Evolutionary conservation across 2,797 vertebrate species (phyloP), one percentile per base, ranked within the genome.

Genomic region (Neopelma chrysocephalum): DNA sequence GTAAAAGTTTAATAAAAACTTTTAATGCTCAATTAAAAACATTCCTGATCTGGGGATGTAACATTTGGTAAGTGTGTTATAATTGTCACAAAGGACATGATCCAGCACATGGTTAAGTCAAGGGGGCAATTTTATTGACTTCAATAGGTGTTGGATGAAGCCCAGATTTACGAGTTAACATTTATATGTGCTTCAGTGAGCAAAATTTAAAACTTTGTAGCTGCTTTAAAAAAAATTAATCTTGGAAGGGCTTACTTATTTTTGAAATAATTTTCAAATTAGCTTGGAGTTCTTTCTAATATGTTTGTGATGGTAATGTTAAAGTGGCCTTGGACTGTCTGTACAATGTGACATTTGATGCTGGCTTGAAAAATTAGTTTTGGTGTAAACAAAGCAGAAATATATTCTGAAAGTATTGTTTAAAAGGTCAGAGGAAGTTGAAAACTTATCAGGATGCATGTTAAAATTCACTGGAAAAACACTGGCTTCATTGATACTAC

Each of bases 71-170:
- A 87, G 87, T 40, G 90, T 36, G 68, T 91, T 85, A 32, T 87
- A 94, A 87, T 95, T 94, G 93, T 81, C 95, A 92, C 95, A 82
- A 75, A 96, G 96, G 96, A 94, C 50, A 0, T 95, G 93, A 93
- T 97, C 91, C 83, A 77, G 92, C 90, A 45, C 96, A 92, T 58
- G 75, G 94, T 92, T 91, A 89, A 95, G 95, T 95, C 96, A 96
- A 95, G 62, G 92, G 95, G 96, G 92, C 93, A 80, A 31, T 92
- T 93, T 93, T 91, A 60, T 87, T 95, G 88, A 90, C 88, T 94
- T 77, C 80, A 90, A 7, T 82, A 82, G 80, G 73, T 87, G 71
- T 85, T 96, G 96, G 90, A 95, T 61, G 64, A 93, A 94, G 48
- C 60, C 75, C 90, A 92, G 81, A 89, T 96, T 94, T 93, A 77